Base-by-base conservation (phyloP, 2,113 vertebrate species). In the Tautogolabrus adspersus region DNA sequence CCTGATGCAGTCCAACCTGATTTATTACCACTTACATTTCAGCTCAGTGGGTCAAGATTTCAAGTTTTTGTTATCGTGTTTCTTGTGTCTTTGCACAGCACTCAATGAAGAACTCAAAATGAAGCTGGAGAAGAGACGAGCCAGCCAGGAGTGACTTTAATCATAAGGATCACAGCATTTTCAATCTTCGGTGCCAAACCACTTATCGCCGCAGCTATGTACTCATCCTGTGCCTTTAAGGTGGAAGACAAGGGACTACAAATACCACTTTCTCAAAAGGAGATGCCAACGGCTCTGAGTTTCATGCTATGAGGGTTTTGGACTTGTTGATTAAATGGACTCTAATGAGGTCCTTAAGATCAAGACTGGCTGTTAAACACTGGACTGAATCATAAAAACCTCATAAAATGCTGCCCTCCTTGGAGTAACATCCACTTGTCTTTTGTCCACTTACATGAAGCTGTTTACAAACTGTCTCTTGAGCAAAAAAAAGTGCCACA, bases 21-120 rank as follows among this genome's bases (percentile, higher is more conserved):
- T 30, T 56, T 22, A 37, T 60, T 15, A 42, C 26, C 51, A 63
- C 13, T 38, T 75, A n/a, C 38, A 16, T 10, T 55, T 52, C 23
- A 34, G 8, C 21, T 66, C 15, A 44, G 1, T 19, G 13, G 2
- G 34, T 40, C n/a, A 16, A 49, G 16, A 49, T 19, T 49, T 2
- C 3, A 22, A 12, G 26, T 51, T n/a, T 12, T 38, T 7, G 10
- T 2, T 3, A 23, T 42, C 52, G 10, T 13, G 7, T 55, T 13
- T 65, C 30, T 34, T 59, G 19, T 73, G 8, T 83, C 40, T 44
- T n/a, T 65, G 55, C 49, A 40, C 93, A 91, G 93, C 81, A 1
- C 75, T 96, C 66, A 94, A 87, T 0, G 94, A 95, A 16, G 95
- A 97, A 67, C 93, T 97, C 18, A 93, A 94, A 78, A 63, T 87